These are phyloP conservation scores for Drosophila tropicalis DNA, from an alignment of 1,140 invertebrate genomes.

Conservation along the genomic window DNA sequence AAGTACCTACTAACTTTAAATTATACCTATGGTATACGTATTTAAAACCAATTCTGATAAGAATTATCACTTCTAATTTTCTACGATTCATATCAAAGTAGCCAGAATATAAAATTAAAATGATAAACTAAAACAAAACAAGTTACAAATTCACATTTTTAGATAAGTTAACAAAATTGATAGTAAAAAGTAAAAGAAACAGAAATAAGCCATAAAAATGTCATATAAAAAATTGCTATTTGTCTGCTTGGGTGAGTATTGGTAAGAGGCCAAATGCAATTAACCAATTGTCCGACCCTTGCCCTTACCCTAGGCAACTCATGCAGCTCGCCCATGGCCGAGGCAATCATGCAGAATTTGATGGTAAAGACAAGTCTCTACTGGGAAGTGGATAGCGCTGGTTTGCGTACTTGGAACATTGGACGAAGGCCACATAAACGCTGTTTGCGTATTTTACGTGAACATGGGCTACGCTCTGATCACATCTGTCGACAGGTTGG, in stretches of 20 bases:
- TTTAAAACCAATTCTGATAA: no score
- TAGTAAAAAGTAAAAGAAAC: neutral
- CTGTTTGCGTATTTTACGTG: conserved; percentile 45
- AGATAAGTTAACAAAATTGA: conserved; percentile 19
- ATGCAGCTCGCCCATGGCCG: conserved; percentile 66
- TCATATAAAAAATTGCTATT: conserved; percentile 56
- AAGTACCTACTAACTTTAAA: no score
- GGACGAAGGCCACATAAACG: conserved; percentile 54
- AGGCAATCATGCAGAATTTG: conserved; percentile 64
- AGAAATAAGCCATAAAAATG: conserved; percentile 26
- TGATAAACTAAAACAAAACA: conserved; percentile 14
- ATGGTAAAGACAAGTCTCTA: conserved; percentile 71
- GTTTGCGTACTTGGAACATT: conserved; percentile 62
- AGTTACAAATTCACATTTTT: conserved; percentile 26
- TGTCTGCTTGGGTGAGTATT: conserved; percentile 62
- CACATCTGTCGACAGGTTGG: conserved; percentile 62
- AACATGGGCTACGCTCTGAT: conserved; percentile 61
- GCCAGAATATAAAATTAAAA: neutral
- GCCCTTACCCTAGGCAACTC: no score
- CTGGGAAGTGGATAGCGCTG: conserved; percentile 73
- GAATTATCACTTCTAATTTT: no score
- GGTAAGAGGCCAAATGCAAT: fast-evolving
- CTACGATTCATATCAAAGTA: neutral
- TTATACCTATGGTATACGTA: no score
- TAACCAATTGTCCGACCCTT: no score